Evolutionary conservation across 2,888 invertebrate genomes (phyloP), one percentile per base, ranked within the genome.

Genomic region (Cetonia aurata): DNA sequence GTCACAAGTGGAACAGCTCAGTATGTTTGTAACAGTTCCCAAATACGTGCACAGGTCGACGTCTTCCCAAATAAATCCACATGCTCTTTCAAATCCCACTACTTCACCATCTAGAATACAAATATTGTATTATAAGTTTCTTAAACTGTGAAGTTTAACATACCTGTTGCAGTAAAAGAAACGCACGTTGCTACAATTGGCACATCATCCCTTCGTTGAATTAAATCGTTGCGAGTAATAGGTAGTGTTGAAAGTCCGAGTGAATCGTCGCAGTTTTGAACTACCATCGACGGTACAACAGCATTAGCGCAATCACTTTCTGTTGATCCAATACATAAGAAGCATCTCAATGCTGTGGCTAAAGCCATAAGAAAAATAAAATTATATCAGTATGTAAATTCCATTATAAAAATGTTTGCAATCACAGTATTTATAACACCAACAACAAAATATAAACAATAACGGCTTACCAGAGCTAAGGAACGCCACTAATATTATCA

Each of bases 341-440:
- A 70, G 25, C 73, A 73, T 41, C 65, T 56, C 44, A 73, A 55
- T 6, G 70, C 68, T 10, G n/a, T 17, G 68, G 55, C 68, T 67
- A 57, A 67, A 33, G 50, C 37, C 0, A 59, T 62, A 37, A 69
- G 48, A 44, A 62, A 48, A 56, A 42, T 65, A 60, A 55, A 41
- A 44, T 44, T 1, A 6, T 44, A 13, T 13, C 2, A n/a, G 1
- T 10, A n/a, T 44, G 44, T n/a, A 10, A n/a, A n/a, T 44, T n/a
- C 44, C 10, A 1, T 44, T 44, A 13, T 3, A 44, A 44, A 44
- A 44, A n/a, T 44, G 44, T 44, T 44, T 44, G 1, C 44, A n/a
- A n/a, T n/a, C n/a, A n/a, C 10, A 13, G 3, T 44, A 44, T 44
- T 44, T n/a, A n/a, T 10, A 44, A 2, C 12, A 44, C 10, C 13